Conservation (phyloP, 2,113 vertebrate genomes). For the Petrocephalus zakoni region DNA sequence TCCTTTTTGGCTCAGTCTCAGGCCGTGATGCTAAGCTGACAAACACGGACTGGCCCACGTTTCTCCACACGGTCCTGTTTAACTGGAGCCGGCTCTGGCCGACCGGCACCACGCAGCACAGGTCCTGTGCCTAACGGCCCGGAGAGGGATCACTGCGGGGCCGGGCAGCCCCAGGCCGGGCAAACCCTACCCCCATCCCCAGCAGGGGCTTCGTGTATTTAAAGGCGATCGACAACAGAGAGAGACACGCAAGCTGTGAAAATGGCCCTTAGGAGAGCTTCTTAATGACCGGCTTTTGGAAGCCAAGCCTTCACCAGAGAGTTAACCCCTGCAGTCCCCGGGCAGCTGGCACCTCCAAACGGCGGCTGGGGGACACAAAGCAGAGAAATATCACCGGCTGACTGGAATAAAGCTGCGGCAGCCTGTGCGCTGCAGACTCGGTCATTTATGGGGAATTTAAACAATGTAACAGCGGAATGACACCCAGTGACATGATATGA, state of each 20-base stretch:
- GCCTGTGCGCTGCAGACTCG: not conserved
- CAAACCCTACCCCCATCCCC: not conserved
- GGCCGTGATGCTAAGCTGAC: not conserved
- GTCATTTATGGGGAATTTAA: not conserved
- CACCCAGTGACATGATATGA: not conserved
- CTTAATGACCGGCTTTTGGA: conserved; percentile 27
- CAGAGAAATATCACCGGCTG: not conserved
- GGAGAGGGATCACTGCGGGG: no score
- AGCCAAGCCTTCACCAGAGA: not conserved
- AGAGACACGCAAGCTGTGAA: not conserved
- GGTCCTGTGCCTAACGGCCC: not conserved
- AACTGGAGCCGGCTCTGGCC: no score
- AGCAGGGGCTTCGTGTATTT: not conserved
- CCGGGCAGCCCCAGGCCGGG: not conserved
- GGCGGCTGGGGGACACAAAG: not conserved
- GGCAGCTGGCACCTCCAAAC: not conserved
- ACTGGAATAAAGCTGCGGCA: not conserved
- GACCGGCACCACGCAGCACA: not conserved
- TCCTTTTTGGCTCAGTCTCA: not conserved
- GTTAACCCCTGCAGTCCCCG: not conserved
- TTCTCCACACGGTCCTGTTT: not conserved
- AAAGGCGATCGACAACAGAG: not conserved
- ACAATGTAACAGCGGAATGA: not conserved
- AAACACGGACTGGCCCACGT: not conserved
- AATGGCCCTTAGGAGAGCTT: conserved; percentile 3